Evolutionary conservation across 2,888 invertebrate species (phyloP).

Genomic region (Hoplodrina blanda): DNA sequence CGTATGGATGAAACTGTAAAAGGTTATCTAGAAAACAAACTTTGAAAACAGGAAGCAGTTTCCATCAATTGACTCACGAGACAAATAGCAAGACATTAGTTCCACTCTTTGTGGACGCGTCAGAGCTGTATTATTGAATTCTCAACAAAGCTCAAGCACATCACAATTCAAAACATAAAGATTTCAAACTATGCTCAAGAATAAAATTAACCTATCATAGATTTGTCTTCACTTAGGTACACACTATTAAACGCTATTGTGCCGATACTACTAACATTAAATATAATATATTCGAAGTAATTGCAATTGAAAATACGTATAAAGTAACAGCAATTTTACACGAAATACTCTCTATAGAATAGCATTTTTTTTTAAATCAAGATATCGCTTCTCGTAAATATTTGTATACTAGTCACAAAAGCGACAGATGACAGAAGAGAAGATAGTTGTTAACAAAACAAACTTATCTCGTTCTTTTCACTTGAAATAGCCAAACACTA

Average conservation of each 20-base stretch:
- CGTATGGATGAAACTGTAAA: conserved; percentile 11
- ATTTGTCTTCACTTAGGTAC: conserved; percentile 17
- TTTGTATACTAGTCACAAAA: conserved; percentile 48
- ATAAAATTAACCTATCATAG: conserved; percentile 1
- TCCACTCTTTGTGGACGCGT: conserved; percentile 21
- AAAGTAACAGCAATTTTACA: neutral
- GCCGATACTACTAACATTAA: conserved; percentile 4
- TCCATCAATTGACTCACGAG: conserved; percentile 32
- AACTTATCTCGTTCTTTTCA: conserved; percentile 66
- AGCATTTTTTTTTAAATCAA: conserved; percentile 6
- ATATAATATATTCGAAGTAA: neutral
- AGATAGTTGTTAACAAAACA: conserved; percentile 61
- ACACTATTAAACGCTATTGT: conserved; percentile 21
- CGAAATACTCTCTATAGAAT: neutral
- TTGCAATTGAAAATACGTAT: neutral
- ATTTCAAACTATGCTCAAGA: conserved; percentile 21
- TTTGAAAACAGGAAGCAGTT: conserved; percentile 37
- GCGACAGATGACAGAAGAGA: conserved; percentile 50
- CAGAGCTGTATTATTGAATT: conserved; percentile 22
- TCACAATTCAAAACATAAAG: conserved; percentile 23
- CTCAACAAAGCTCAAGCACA: conserved; percentile 21
- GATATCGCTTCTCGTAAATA: conserved; percentile 35
- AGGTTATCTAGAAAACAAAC: conserved; percentile 21
- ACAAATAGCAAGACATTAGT: conserved; percentile 24
- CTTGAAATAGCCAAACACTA: conserved; percentile 71